These are phyloP conservation scores for Litocranius walleri DNA, from an alignment of 2,113 vertebrate genomes.

Conservation along the genomic window DNA sequence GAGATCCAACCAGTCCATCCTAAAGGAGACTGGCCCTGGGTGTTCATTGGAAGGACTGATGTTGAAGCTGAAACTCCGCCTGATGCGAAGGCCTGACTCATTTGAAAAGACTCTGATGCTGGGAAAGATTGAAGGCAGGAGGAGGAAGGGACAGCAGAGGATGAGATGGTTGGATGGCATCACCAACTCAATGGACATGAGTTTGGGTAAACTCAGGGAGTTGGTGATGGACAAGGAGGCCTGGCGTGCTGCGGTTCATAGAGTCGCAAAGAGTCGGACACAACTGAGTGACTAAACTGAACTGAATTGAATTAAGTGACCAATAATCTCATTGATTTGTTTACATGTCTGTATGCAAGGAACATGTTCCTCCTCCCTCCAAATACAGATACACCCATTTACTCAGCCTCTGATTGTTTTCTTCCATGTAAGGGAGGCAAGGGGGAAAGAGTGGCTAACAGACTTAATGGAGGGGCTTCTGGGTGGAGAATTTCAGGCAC, in stretches of 20 bases:
- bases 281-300: background rate
- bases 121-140: background rate
- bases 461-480: background rate
- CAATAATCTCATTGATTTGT: background rate
- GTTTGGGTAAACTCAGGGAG: background rate
- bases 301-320: background rate
- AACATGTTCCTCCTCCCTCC: background rate
- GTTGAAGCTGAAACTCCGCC: background rate
- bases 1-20: background rate
- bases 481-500: background rate
- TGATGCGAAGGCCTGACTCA: background rate
- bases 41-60: background rate
- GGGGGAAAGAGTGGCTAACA: background rate
- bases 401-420: background rate
- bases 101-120: background rate
- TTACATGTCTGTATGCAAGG: background rate
- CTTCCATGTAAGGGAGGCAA: background rate
- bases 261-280: fast-evolving
- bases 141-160: background rate
- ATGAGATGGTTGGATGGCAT: background rate
- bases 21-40: background rate
- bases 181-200: background rate
- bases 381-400: background rate
- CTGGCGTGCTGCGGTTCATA: background rate
- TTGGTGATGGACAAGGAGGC: background rate